phyloP scores from a whole-genome alignment of 2,888 invertebrate species.

The Druceiella hillmani region DNA sequence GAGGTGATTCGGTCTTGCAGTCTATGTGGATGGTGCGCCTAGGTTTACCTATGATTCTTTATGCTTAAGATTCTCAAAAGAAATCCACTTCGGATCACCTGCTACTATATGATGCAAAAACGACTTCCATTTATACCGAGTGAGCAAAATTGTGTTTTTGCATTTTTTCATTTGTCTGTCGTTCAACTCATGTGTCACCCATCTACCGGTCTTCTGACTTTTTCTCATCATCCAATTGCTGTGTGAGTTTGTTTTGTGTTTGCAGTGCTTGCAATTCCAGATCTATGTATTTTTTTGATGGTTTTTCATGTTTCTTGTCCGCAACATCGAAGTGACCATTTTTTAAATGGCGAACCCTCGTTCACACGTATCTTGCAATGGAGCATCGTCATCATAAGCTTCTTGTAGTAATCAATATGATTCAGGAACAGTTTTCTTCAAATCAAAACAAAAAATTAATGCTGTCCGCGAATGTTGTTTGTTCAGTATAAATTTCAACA shows the following conservation, averaged over 20 bases:
- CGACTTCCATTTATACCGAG: background rate
- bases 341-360: background rate
- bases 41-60: background rate
- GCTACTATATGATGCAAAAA: background rate
- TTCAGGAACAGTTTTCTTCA: background rate
- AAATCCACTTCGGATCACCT: background rate
- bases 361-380: too few species aligned
- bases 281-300: background rate
- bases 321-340: background rate
- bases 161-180: too few species aligned
- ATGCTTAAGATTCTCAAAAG: too few species aligned
- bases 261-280: background rate
- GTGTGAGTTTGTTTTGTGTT: background rate
- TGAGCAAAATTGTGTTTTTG: too few species aligned
- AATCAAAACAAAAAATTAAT: background rate
- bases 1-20: background rate
- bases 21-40: too few species aligned
- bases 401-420: background rate
- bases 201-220: background rate
- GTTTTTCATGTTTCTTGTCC: too few species aligned
- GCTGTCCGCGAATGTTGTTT: conserved; percentile 30
- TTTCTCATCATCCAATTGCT: background rate
- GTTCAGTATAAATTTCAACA: background rate
- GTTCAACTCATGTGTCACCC: too few species aligned
- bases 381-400: too few species aligned